phyloP scores from a whole-genome alignment of 2,888 invertebrate species.

The Euplagia quadripunctaria region DNA sequence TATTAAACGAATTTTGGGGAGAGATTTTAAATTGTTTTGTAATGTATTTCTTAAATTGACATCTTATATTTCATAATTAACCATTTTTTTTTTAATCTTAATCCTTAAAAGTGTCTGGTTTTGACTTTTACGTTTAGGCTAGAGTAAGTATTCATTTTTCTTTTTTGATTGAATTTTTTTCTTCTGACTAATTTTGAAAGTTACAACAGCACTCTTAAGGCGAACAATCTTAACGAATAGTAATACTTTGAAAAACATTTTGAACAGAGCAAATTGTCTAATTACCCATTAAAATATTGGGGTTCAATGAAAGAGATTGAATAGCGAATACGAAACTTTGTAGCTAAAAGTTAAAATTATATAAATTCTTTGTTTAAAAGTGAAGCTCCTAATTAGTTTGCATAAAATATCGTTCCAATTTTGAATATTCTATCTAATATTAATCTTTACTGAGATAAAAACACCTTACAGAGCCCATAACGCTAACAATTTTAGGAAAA shows the following conservation, averaged over 20 bases:
- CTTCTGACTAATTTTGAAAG: not conserved
- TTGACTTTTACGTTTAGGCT: too few species aligned
- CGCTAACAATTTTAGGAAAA: too few species aligned
- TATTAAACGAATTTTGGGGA: too few species aligned
- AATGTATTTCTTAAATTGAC: too few species aligned
- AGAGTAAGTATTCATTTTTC: not conserved
- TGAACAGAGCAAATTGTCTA: slow-evolving; percentile 23
- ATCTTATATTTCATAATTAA: too few species aligned
- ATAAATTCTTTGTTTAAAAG: slow-evolving; percentile 27
- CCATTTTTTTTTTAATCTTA: not conserved
- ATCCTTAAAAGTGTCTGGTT: not conserved
- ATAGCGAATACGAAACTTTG: slow-evolving; percentile 28
- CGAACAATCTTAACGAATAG: not conserved
- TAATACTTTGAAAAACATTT: slow-evolving; percentile 25
- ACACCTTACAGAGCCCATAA: not conserved
- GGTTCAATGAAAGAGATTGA: slow-evolving; percentile 16
- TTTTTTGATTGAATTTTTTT: not conserved
- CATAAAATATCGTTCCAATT: slow-evolving; percentile 1
- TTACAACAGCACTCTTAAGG: slow-evolving; percentile 4
- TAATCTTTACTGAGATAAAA: not conserved
- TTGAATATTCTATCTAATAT: not conserved
- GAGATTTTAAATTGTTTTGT: too few species aligned
- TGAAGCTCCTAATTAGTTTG: slow-evolving; percentile 30
- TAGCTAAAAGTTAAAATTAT: slow-evolving; percentile 9
- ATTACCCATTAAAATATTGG: slow-evolving; percentile 27